A percentile compares a stretch with the other conserved stretches of the same genome.
Conservation (phyloP, 53 echinoderm and acorn worm species). For the Hippasteria phrygiana region DNA sequence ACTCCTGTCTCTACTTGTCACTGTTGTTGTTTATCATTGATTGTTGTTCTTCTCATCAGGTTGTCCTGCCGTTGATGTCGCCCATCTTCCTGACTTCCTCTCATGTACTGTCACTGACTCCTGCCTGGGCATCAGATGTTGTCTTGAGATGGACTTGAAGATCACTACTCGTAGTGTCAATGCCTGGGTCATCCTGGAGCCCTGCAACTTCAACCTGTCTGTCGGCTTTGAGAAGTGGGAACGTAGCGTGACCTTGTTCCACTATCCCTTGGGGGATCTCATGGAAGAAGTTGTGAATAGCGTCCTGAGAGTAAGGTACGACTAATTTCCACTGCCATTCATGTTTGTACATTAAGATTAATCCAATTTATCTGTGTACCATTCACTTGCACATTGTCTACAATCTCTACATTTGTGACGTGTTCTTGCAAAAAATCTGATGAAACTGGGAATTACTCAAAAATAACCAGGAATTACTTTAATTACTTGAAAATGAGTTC, state of each 20-base stretch:
- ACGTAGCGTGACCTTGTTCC: slow-evolving; percentile 39
- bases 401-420: too few relatives aligned
- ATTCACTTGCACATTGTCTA: too few relatives aligned
- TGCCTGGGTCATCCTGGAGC: slow-evolving; percentile 36
- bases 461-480: too few relatives aligned
- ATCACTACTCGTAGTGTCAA: slow-evolving; percentile 17
- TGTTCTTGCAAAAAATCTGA: too few relatives aligned
- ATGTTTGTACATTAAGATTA: too few relatives aligned
- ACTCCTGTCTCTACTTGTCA: background rate
- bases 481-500: too few relatives aligned
- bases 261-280: slow-evolving; percentile 29
- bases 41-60: background rate
- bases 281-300: background rate
- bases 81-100: slow-evolving; percentile 31
- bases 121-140: slow-evolving; percentile 44
- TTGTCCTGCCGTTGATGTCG: background rate
- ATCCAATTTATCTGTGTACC: too few relatives aligned
- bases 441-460: too few relatives aligned
- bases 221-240: slow-evolving; percentile 56
- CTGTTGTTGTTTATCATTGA: too few relatives aligned
- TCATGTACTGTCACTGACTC: slow-evolving; percentile 33
- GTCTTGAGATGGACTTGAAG: slow-evolving; percentile 52
- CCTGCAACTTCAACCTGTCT: slow-evolving; percentile 53
- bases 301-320: slow-evolving; percentile 1
- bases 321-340: too few relatives aligned